Conservation (phyloP, 2,113 vertebrate species). For the Pipa parva region DNA sequence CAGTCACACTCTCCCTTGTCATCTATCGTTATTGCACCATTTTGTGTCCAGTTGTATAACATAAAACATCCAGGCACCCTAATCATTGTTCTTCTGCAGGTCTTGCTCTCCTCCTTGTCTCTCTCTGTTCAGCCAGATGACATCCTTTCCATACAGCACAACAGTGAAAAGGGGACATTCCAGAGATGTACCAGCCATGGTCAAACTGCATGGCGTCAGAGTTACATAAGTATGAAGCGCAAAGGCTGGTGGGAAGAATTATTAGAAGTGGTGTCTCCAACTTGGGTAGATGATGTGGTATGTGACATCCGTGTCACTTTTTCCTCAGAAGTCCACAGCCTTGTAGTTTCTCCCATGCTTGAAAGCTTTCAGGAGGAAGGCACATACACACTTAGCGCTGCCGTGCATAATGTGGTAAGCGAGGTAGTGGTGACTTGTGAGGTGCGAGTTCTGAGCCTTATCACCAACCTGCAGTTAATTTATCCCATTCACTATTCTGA, state of each 20-base stretch:
- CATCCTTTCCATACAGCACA: slow-evolving; percentile 68
- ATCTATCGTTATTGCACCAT: neutral
- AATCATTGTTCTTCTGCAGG: slow-evolving; percentile 43
- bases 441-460: slow-evolving; percentile 7
- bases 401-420: slow-evolving; percentile 16
- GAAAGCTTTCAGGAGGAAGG: slow-evolving; percentile 37
- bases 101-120: slow-evolving; percentile 50
- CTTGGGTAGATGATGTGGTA: slow-evolving; percentile 63
- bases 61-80: neutral
- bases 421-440: neutral
- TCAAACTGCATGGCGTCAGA: slow-evolving; percentile 66
- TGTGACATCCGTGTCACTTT: slow-evolving; percentile 66
- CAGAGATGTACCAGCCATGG: slow-evolving; percentile 52
- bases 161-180: slow-evolving; percentile 50
- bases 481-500: slow-evolving; percentile 52
- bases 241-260: slow-evolving; percentile 60
- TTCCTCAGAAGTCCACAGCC: slow-evolving; percentile 46
- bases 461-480: slow-evolving; percentile 53
- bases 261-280: slow-evolving; percentile 40
- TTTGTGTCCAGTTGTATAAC: neutral
- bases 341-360: slow-evolving; percentile 24
- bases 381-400: slow-evolving; percentile 31
- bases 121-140: slow-evolving; percentile 67
- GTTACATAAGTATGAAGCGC: slow-evolving; percentile 58
- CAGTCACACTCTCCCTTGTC: no score